phyloP scores from a whole-genome alignment of 2,797 vertebrate genomes.

The Pyrocephalus nanus region DNA sequence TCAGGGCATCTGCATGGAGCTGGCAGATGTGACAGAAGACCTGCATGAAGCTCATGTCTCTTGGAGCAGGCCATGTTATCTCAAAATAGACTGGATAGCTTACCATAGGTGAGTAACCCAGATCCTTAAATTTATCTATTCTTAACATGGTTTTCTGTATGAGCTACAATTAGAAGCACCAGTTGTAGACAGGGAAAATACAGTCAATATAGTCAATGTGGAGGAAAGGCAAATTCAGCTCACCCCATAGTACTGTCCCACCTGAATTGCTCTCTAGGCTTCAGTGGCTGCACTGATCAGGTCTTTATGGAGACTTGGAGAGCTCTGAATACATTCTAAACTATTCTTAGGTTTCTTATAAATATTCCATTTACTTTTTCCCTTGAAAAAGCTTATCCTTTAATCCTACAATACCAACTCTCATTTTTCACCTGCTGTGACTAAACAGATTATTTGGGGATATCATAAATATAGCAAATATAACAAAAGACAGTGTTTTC shows the following conservation, averaged over 20 bases:
- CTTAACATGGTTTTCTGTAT: not conserved
- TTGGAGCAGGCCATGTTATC: not conserved
- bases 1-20: not conserved
- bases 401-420: not conserved
- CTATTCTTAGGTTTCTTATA: not conserved
- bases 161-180: not conserved
- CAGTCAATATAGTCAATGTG: not conserved
- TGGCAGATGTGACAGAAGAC: not conserved
- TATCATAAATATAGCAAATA: not conserved
- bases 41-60: accelerated
- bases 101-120: not conserved
- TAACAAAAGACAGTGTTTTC: not conserved
- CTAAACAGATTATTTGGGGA: not conserved
- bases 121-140: not conserved
- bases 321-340: not conserved
- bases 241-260: not conserved
- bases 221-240: not conserved
- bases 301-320: not conserved
- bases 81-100: not conserved
- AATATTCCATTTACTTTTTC: not conserved
- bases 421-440: not conserved
- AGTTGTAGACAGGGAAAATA: not conserved
- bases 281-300: not conserved
- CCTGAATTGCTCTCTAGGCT: not conserved
- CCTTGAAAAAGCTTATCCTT: not conserved